Evolutionary conservation across 1,140 invertebrate species (phyloP), one percentile per base, ranked within the genome.

Genomic region (Brachionus koreanus): DNA sequence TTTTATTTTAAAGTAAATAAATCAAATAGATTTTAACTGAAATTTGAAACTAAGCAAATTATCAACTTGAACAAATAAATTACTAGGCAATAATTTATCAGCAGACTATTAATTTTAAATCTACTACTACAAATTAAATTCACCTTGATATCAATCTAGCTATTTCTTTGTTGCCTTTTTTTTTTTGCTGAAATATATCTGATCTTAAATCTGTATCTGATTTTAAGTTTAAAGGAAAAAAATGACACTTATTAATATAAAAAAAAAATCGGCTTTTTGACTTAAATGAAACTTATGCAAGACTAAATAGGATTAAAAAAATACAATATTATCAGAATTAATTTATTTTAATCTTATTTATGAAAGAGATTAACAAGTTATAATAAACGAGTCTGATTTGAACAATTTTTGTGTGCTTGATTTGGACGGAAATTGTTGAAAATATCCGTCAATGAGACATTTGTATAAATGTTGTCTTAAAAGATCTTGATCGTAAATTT

Each of bases 361-460:
- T 57, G n/a, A 57, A 57, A 57, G 19, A 57, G 49, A 57, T 57
- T 57, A 57, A 23, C 49, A 57, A 19, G 5, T 57, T 57, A 57
- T 57, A 57, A 23, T 57, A 9, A 57, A 57, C 6, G 49, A 57
- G 49, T 57, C 49, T 57, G 49, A 57, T 57, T 57, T 16, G 49
- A 57, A 57, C 49, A 57, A 57, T 9, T 57, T 57, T 7, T 19
- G 49, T 7, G 16, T 57, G 49, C 3, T 57, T 57, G 49, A 57
- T 23, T 57, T 57, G 7, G 49, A 57, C 29, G 63, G 63, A 67
- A 67, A 67, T 67, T 67, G 63, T 23, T 67, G 29, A 37, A 67
- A 67, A 67, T 67, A 67, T 35, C 35, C 35, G 10, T 67, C 29
- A 12, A 13, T 67, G 3, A 67, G 35, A 37, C 25, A 67, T 37